phyloP scores from a whole-genome alignment of 2,888 invertebrate genomes.

The Xylota segnis region DNA sequence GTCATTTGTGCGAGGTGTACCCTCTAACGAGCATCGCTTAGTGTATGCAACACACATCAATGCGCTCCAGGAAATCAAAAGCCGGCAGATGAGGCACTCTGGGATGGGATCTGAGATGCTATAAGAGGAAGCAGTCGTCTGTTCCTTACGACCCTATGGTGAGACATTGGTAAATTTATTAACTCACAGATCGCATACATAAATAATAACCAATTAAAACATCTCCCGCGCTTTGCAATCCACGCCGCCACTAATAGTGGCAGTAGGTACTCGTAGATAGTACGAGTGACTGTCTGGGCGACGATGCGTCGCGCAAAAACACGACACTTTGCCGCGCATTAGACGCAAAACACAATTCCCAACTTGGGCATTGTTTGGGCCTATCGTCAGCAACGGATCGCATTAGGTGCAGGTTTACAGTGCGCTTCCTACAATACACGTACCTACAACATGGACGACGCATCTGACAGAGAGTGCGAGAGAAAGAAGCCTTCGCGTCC shows the following conservation, averaged over 20 bases:
- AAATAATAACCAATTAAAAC: conserved; percentile 77
- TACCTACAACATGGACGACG: neutral
- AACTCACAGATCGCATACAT: conserved; percentile 71
- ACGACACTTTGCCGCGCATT: conserved; percentile 61
- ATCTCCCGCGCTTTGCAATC: conserved; percentile 70
- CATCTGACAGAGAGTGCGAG: conserved; percentile 21
- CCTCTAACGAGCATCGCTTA: conserved; percentile 56
- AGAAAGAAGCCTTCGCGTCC: conserved; percentile 50
- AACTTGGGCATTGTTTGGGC: conserved; percentile 71
- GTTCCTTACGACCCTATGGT: conserved; percentile 11
- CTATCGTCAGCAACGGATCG: conserved; percentile 50
- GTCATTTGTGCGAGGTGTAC: conserved; percentile 35
- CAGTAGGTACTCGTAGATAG: neutral
- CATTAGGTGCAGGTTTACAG: conserved; percentile 47
- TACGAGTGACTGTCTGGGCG: conserved; percentile 34
- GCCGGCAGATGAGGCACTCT: conserved; percentile 1
- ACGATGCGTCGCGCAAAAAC: conserved; percentile 59
- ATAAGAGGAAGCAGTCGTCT: conserved; percentile 54
- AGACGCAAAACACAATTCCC: conserved; percentile 56
- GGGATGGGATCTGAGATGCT: conserved; percentile 24
- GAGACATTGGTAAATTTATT: conserved; percentile 59
- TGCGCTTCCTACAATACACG: conserved; percentile 56
- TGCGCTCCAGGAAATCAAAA: conserved; percentile 65
- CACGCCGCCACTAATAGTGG: conserved; percentile 50
- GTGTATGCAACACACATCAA: conserved; percentile 36